These are phyloP conservation scores for Parascotia fuliginaria DNA, from an alignment of 2,888 invertebrate genomes.

Conservation along the genomic window DNA sequence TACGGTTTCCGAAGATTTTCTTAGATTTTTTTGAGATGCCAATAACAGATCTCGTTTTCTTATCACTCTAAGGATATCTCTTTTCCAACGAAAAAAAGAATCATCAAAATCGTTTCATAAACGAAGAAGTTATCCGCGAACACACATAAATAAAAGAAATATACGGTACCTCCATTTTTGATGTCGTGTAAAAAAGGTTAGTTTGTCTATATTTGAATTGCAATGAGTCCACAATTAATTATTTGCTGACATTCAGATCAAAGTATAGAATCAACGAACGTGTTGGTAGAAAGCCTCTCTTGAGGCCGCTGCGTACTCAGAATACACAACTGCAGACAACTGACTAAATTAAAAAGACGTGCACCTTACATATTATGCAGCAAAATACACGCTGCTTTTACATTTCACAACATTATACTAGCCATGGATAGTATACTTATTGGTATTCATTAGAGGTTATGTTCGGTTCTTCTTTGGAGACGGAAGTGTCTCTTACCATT, in stretches of 20 bases:
- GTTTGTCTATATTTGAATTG: too few relatives aligned
- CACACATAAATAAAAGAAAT: too few relatives aligned
- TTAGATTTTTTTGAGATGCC: too few relatives aligned
- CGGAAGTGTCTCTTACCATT: conserved; percentile 67
- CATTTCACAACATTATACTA: conserved; percentile 43
- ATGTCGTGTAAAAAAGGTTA: too few relatives aligned
- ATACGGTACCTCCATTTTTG: too few relatives aligned
- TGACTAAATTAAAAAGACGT: conserved; percentile 20
- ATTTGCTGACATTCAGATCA: conserved; percentile 39
- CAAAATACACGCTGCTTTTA: conserved; percentile 27
- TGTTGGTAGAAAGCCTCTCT: conserved; percentile 49
- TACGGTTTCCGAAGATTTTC: too few relatives aligned
- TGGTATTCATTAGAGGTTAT: conserved; percentile 64
- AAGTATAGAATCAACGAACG: conserved; percentile 44
- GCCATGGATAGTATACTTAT: conserved; percentile 30
- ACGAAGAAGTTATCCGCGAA: too few relatives aligned
- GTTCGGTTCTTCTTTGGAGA: conserved; percentile 59
- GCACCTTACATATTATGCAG: conserved; percentile 11
- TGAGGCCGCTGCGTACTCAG: conserved; percentile 36
- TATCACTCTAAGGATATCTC: too few relatives aligned
- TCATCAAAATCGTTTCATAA: too few relatives aligned
- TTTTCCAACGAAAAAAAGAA: too few relatives aligned
- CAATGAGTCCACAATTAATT: conserved; percentile 44
- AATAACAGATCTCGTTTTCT: too few relatives aligned
- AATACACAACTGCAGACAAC: conserved; percentile 39